Base-by-base conservation (phyloP, 2,113 vertebrate genomes). In the Gasterosteus nipponicus region DNA sequence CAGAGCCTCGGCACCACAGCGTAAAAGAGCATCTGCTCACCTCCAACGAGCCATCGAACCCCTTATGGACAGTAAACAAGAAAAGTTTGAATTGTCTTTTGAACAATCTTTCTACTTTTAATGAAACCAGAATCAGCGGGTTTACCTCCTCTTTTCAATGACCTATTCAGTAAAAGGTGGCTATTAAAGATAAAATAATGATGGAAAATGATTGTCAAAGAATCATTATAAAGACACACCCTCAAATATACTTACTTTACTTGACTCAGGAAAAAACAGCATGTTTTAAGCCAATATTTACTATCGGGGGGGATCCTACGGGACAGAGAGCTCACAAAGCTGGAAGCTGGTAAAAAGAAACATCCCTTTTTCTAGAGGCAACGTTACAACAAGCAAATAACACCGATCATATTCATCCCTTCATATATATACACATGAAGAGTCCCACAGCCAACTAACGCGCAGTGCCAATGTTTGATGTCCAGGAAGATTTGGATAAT, bases 11-110 rank as follows among this genome's bases (percentile, higher is more conserved):
- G 89, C 85, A 78, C 72, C 29, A 53, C 12, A 70, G 73, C 75
- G 73, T 81, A 78, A 82, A 83, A 85, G 66, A 73, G 47, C 64
- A 56, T 80, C 71, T 82, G 65, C 58, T 69, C 67, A 85, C 86
- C 67, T 80, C 38, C 7, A n/a, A 53, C 15, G 47, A 5, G 18
- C 31, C 26, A 64, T 71, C 49, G 67, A 68, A 59, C 1, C 33
- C 46, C 42, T 75, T 75, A 61, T 39, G 19, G 49, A 77, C 7
- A 63, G 31, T 51, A 66, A 53, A 61, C 26, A 10, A 49, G 47
- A 66, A 75, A 75, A 77, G 19, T 46, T 68, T 1, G 35, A 73
- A 80, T 54, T 78, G 38, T 14, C 2, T 2, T 73, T 62, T 51
- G 29, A 22, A 58, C 10, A 35, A 73, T 47, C 16, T 31, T 4